Percentiles rank a stretch among this genome's conserved stretches.
These are phyloP conservation scores for Temnothorax rugatulus DNA, from an alignment of 2,888 invertebrate genomes.

Conservation along the genomic window DNA sequence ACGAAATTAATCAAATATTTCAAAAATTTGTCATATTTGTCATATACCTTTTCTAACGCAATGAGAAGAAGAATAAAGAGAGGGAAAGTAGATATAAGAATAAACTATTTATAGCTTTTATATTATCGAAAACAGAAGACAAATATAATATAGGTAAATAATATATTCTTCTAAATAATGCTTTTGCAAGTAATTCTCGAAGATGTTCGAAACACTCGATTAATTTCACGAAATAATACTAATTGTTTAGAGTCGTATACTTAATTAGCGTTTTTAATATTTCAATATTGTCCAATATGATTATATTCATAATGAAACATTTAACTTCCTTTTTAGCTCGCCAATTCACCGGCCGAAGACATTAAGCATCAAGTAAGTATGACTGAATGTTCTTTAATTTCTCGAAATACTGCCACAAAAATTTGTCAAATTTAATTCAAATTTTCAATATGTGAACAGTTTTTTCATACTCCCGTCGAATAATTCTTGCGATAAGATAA, in stretches of 20 bases:
- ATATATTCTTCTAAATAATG: neutral
- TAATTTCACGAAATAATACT: neutral
- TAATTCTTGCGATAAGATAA: neutral
- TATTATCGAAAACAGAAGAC: neutral
- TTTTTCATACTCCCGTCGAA: neutral
- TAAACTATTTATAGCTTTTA: neutral
- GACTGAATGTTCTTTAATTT: neutral
- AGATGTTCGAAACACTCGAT: neutral
- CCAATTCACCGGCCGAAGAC: neutral
- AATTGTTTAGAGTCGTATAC: neutral
- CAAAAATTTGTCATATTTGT: neutral
- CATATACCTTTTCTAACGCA: neutral
- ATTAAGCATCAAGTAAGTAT: neutral
- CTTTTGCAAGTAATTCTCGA: neutral
- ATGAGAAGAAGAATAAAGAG: neutral
- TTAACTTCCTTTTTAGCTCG: neutral
- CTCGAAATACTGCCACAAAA: neutral
- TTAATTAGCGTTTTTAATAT: neutral
- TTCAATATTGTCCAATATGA: neutral
- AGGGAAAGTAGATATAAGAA: neutral
- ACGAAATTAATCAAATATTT: neutral
- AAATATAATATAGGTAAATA: neutral
- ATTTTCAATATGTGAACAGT: neutral
- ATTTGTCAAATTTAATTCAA: neutral
- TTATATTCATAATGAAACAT: constrained; percentile 2